Evolutionary conservation across 1,140 invertebrate genomes (phyloP).

Genomic region (Drosophila neocordata): DNA sequence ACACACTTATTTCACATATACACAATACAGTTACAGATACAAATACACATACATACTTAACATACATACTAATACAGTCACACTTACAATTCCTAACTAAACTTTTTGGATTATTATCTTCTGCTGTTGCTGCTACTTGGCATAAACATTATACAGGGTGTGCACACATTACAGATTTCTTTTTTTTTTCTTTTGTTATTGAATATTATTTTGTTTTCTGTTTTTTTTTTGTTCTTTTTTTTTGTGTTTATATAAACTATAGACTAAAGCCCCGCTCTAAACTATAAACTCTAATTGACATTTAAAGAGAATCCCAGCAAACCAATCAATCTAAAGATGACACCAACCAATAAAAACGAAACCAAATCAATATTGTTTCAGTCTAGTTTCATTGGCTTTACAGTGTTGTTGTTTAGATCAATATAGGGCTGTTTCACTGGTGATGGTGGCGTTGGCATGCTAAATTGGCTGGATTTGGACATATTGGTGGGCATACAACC

Average conservation of each 20-base stretch:
- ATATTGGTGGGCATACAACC: conserved; percentile 65
- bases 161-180: conserved; percentile 31
- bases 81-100: conserved; percentile 61
- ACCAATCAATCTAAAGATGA: conserved; percentile 28
- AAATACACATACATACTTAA: conserved; percentile 23
- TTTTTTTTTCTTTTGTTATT: not conserved
- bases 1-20: conserved; percentile 26
- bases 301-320: not conserved
- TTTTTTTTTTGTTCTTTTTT: not conserved
- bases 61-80: conserved; percentile 40
- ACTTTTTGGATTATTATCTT: conserved; percentile 63
- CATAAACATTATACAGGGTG: conserved; percentile 68
- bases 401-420: conserved; percentile 75
- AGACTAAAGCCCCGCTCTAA: conserved; percentile 70
- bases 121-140: conserved; percentile 53
- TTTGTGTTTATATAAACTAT: conserved; percentile 27
- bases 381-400: conserved; percentile 70
- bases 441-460: conserved; percentile 34
- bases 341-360: conserved; percentile 32
- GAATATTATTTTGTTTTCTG: not conserved
- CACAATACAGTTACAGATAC: conserved; percentile 13
- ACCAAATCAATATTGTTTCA: conserved; percentile 34
- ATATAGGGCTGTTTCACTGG: conserved; percentile 58
- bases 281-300: conserved; percentile 38
- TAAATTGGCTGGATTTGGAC: conserved; percentile 20